Percentiles rank a stretch among this genome's conserved stretches.
These are phyloP conservation scores for Anticlea derivata DNA, from an alignment of 2,888 invertebrate species.

Conservation along the genomic window DNA sequence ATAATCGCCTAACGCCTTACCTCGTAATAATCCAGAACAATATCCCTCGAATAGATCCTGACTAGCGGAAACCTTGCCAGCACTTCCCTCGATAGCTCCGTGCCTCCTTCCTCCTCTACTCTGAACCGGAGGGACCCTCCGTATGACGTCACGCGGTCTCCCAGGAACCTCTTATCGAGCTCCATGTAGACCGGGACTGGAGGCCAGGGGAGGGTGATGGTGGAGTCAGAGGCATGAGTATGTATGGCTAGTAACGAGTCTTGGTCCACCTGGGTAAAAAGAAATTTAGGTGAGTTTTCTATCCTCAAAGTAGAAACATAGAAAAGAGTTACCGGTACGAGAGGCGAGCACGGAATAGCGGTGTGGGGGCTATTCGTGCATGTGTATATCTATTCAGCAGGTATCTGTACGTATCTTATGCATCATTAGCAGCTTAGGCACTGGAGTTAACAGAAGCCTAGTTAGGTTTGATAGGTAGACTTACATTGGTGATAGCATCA, in stretches of 20 bases:
- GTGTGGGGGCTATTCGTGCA: too few species aligned
- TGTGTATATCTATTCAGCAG: too few species aligned
- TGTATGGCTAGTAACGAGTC: slow-evolving; percentile 68
- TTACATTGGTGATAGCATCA: slow-evolving; percentile 50
- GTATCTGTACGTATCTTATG: too few species aligned
- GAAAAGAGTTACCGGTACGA: too few species aligned
- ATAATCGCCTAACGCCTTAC: too few species aligned
- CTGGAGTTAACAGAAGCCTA: too few species aligned
- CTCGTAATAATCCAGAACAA: slow-evolving; percentile 90
- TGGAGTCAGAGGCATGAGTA: slow-evolving; percentile 65
- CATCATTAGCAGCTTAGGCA: too few species aligned
- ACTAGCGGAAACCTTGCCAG: slow-evolving; percentile 89
- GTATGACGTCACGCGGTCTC: slow-evolving; percentile 95
- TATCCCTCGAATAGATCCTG: slow-evolving; percentile 89
- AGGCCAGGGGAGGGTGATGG: slow-evolving; percentile 76
- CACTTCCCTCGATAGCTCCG: slow-evolving; percentile 81
- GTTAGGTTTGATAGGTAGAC: too few species aligned
- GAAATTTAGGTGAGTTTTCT: neutral
- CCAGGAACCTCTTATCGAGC: slow-evolving; percentile 91
- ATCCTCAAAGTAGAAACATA: too few species aligned
- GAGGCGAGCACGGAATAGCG: too few species aligned
- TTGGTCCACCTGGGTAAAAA: slow-evolving; percentile 60
- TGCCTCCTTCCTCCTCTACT: slow-evolving; percentile 86
- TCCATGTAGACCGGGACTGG: slow-evolving; percentile 90
- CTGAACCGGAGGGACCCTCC: slow-evolving; percentile 94